Conservation (phyloP, 2,888 invertebrate species). For the Ariolimax columbianus region DNA sequence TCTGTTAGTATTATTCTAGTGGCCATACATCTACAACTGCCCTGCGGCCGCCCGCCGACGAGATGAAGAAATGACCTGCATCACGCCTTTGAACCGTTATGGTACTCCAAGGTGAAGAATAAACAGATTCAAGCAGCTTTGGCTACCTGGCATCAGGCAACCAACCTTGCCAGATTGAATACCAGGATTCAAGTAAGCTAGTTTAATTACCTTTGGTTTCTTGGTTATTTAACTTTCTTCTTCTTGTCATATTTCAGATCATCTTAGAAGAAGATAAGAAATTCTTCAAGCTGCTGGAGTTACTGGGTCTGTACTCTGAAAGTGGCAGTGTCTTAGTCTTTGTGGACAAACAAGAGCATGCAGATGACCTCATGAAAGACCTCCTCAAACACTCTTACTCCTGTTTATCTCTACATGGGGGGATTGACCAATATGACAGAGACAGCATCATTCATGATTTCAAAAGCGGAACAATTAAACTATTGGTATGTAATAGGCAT, state of each 20-base stretch:
- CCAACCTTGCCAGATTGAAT: too few species aligned
- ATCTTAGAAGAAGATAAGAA: slow-evolving; percentile 97
- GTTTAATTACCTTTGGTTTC: background rate
- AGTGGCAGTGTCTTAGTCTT: slow-evolving; percentile 96
- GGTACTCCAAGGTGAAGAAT: too few species aligned
- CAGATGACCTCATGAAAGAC: slow-evolving; percentile 90
- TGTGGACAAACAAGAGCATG: slow-evolving; percentile 98
- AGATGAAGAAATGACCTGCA: too few species aligned
- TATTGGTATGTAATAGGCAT: slow-evolving; percentile 83
- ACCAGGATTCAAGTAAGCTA: too few species aligned
- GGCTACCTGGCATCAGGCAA: too few species aligned
- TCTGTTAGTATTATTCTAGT: too few species aligned
- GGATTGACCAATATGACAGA: slow-evolving; percentile 99
- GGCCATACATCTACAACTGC: too few species aligned
- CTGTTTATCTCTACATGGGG: slow-evolving; percentile 98
- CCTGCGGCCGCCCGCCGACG: too few species aligned
- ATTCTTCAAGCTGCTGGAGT: slow-evolving; percentile 96
- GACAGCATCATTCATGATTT: slow-evolving; percentile 98
- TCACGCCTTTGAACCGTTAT: too few species aligned
- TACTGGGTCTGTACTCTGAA: slow-evolving; percentile 96
- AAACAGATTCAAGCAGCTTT: too few species aligned
- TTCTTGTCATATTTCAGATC: slow-evolving; percentile 64
- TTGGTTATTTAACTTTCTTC: background rate
- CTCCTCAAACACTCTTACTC: slow-evolving; percentile 97
- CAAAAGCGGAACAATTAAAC: slow-evolving; percentile 92